Percentiles rank a stretch among this genome's conserved stretches.
Evolutionary conservation across 2,113 vertebrate genomes (phyloP).

Genomic region (Coturnix japonica): DNA sequence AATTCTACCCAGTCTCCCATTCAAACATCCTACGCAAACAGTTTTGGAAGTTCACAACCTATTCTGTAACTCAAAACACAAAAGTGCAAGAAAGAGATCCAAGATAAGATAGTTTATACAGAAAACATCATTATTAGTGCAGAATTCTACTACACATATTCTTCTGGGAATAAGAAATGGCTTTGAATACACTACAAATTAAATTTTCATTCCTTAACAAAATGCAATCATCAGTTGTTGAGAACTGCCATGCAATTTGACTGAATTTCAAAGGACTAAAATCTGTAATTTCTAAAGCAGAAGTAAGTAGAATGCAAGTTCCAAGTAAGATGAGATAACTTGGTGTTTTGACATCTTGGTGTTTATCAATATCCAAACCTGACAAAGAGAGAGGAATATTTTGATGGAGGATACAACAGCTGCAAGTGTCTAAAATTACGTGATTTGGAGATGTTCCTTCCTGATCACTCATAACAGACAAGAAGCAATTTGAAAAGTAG

Average conservation of each 20-base stretch:
- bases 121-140: not conserved
- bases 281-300: not conserved
- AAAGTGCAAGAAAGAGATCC: not conserved
- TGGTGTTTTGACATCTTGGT: not conserved
- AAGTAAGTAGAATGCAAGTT: not conserved
- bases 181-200: not conserved
- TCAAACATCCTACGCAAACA: not conserved
- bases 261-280: not conserved
- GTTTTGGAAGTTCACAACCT: not conserved
- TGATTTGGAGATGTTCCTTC: not conserved
- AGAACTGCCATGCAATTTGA: not conserved
- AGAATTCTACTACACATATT: not conserved
- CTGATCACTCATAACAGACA: not conserved
- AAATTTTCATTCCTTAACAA: not conserved
- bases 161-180: not conserved
- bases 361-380: not conserved
- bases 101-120: not conserved
- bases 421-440: not conserved
- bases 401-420: not conserved
- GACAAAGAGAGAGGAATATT: not conserved
- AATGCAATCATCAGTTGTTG: not conserved
- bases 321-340: not conserved
- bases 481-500: not conserved
- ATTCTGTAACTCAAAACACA: not conserved
- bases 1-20: not conserved